Base-by-base conservation (phyloP, 2,113 vertebrate species). In the Monopterus albus region DNA sequence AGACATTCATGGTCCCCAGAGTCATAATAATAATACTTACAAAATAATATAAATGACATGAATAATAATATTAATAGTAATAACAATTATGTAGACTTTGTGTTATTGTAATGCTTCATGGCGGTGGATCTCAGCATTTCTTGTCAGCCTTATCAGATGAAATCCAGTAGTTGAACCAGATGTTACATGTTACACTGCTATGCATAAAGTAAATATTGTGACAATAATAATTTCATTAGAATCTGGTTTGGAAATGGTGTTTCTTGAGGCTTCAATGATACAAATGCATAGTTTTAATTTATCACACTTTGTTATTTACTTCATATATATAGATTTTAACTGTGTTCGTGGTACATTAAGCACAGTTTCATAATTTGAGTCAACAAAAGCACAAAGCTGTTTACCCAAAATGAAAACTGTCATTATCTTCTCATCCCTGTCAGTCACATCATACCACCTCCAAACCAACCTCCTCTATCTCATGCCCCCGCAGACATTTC, bases 381-480 rank as follows among this genome's bases (percentile, higher is more conserved):
- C 56, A 87, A 77, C 78, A 86, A 82, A 83, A 59, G 68, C 57
- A 39, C 25, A 5, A 45, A 68, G 69, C 25, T 49, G 38, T 72
- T 62, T 66, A 28, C 26, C 28, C 75, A 59, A 66, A 78, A 73
- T 60, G 50, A 75, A 75, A 60, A 76, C 60, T 65, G 60, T 76
- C 79, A 61, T 84, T 65, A 78, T 82, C 58, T 52, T 65, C 79
- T 82, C 63, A 53, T 81, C 67, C 28, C 56, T 33, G 26, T 81
- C 82, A 81, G 51, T 81, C 78, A 83, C 36, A 5, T 70, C 6
- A 29, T 57, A 53, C 77, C 77, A 47, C 79, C 77, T 83, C 77
- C 79, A 59, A 66, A 81, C 65, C 87, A 65, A 53, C 82, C 87
- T 78, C 70, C 76, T 78, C 81, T 20, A 69, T 71, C 70, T 49